Evolutionary conservation across 2,113 vertebrate genomes (phyloP), one percentile per base, ranked within the genome.

Genomic region (Falcunculus frontatus): DNA sequence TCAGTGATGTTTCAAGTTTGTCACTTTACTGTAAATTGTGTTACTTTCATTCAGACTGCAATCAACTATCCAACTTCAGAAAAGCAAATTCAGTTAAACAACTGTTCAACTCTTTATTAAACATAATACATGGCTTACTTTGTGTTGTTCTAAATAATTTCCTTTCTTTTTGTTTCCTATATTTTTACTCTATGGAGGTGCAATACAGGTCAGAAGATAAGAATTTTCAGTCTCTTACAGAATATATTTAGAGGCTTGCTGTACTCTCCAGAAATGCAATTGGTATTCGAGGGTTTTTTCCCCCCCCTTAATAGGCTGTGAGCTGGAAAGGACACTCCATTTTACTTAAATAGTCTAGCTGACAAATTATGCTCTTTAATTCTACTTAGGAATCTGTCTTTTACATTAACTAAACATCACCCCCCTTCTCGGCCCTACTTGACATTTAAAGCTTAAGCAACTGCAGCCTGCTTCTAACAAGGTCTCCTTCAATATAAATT

Each of bases 401-500:
- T 73, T 83, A 74, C 80, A 82, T 97, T 95, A 92, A 52, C 73
- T 90, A 94, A 95, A 92, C 92, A 81, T 65, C 42, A 86, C 7
- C 46, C 35, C 23, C 37, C 50, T 86, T 42, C 33, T 68, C 0
- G 1, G 82, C 87, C 89, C 86, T 89, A 92, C 92, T 96, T 98
- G 95, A 96, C 84, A 95, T 97, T 97, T 97, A 96, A 96, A 93
- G 89, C 84, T 97, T 90, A 93, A 95, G 94, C 90, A 95, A 94
- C 93, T 95, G 50, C 44, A 96, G 77, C 84, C 70, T 91, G 72
- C 89, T 96, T 92, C 78, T 90, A 94, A 75, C 25, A 94, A 76
- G 64, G 93, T 96, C 78, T 93, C 69, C 95, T 96, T 86, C 35
- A 2, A 41, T 53, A 37, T 85, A 93, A 96, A 96, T 96, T 96